A percentile compares a stretch with the other conserved stretches of the same genome.
These are phyloP conservation scores for Aegotheles bennettii DNA, from an alignment of 2,113 vertebrate species.

Conservation along the genomic window DNA sequence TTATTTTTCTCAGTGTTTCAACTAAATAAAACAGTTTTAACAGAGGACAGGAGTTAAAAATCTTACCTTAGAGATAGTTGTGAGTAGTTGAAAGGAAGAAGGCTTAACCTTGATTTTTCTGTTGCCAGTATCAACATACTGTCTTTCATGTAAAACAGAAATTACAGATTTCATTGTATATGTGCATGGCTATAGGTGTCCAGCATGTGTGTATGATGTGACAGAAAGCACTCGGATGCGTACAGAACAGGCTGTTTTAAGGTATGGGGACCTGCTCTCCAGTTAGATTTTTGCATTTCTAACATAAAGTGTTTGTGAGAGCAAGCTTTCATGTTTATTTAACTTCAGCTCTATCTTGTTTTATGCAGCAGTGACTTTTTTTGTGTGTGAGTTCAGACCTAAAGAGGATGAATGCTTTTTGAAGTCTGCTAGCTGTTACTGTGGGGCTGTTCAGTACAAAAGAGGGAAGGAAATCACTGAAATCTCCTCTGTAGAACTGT, in stretches of 20 bases:
- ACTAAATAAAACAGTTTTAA: neutral
- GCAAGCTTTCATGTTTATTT: neutral
- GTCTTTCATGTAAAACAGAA: neutral
- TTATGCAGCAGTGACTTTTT: neutral
- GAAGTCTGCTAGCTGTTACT: neutral
- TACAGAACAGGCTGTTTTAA: neutral
- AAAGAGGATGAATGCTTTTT: neutral
- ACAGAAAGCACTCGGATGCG: neutral
- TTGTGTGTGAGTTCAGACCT: neutral
- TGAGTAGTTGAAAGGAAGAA: neutral
- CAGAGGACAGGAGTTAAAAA: neutral
- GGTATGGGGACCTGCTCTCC: neutral
- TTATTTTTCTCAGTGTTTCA: neutral
- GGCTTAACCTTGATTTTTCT: neutral
- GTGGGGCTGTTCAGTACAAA: neutral
- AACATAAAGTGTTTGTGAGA: rapidly evolving
- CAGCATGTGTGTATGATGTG: neutral
- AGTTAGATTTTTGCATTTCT: neutral
- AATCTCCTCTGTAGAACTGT: neutral
- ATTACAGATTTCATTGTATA: neutral
- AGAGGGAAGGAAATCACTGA: neutral
- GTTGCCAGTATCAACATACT: neutral
- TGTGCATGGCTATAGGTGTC: neutral
- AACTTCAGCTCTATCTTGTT: neutral
- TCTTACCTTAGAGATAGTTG: neutral